Percentiles rank a stretch among this genome's conserved stretches.
These are phyloP conservation scores for Podotricha telesiphe DNA, from an alignment of 2,888 invertebrate genomes.

Conservation along the genomic window DNA sequence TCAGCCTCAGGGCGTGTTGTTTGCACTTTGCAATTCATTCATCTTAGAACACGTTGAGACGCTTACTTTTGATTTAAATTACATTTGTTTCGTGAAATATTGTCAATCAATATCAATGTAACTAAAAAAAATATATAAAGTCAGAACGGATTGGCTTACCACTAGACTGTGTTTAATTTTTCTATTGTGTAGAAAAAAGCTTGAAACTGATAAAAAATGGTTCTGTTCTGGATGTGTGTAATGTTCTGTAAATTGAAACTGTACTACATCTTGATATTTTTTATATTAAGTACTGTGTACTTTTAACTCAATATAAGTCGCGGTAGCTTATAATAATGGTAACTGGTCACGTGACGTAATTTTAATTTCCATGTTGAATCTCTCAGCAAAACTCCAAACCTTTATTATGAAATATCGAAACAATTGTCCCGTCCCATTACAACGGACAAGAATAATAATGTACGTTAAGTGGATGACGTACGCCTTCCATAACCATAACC, in stretches of 20 bases:
- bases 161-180: too few species aligned
- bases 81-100: too few species aligned
- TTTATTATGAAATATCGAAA: slow-evolving; percentile 23
- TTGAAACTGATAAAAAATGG: too few species aligned
- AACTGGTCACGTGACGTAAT: neutral
- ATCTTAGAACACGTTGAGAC: slow-evolving; percentile 2
- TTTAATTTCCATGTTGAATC: slow-evolving; percentile 22
- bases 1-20: slow-evolving; percentile 1
- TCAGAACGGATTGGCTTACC: too few species aligned
- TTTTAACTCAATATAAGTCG: neutral
- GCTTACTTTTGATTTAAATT: neutral
- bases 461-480: slow-evolving; percentile 31
- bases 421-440: slow-evolving; percentile 37
- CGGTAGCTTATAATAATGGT: neutral
- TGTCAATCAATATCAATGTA: too few species aligned
- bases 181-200: too few species aligned
- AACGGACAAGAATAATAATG: slow-evolving; percentile 38
- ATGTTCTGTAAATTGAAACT: too few species aligned
- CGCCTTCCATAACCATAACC: neutral
- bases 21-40: slow-evolving; percentile 17
- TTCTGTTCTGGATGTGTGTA: too few species aligned
- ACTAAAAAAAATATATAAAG: too few species aligned
- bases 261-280: too few species aligned
- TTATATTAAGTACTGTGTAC: too few species aligned
- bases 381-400: slow-evolving; percentile 28